Conservation (phyloP, 2,797 vertebrate genomes). For the Phylloscopus collybita region DNA sequence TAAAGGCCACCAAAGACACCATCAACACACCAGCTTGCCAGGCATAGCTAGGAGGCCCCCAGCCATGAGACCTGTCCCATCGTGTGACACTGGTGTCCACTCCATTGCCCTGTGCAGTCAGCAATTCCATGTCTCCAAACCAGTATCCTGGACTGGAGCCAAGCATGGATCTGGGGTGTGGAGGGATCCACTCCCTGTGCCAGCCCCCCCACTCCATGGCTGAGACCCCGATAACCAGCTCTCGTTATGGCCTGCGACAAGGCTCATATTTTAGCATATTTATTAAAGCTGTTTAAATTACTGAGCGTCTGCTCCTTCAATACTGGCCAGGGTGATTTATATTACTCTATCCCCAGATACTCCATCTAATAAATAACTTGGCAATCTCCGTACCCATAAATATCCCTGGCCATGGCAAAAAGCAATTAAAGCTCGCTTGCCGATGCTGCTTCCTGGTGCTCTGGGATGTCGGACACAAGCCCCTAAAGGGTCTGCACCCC, state of each 20-base stretch:
- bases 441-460: not conserved
- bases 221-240: constrained; percentile 40
- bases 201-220: not conserved
- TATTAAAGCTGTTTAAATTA: constrained; percentile 82
- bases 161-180: too few species aligned
- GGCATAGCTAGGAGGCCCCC: rapidly evolving
- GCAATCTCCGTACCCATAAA: constrained; percentile 77
- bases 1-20: not conserved
- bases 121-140: rapidly evolving
- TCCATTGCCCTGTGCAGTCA: rapidly evolving
- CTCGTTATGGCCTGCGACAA: constrained; percentile 68
- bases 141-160: rapidly evolving
- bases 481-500: not conserved
- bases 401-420: constrained; percentile 35
- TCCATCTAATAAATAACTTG: constrained; percentile 80
- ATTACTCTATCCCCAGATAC: constrained; percentile 76
- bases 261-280: constrained; percentile 80
- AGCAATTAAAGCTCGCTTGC: not conserved
- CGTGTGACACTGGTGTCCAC: rapidly evolving
- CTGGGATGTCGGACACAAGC: not conserved
- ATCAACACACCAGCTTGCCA: not conserved
- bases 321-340: constrained; percentile 77
- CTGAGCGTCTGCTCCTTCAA: constrained; percentile 77
- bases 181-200: not conserved
- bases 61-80: rapidly evolving